Evolutionary conservation across 2,113 vertebrate genomes (phyloP), one percentile per base, ranked within the genome.

Genomic region (Quiscalus mexicanus): DNA sequence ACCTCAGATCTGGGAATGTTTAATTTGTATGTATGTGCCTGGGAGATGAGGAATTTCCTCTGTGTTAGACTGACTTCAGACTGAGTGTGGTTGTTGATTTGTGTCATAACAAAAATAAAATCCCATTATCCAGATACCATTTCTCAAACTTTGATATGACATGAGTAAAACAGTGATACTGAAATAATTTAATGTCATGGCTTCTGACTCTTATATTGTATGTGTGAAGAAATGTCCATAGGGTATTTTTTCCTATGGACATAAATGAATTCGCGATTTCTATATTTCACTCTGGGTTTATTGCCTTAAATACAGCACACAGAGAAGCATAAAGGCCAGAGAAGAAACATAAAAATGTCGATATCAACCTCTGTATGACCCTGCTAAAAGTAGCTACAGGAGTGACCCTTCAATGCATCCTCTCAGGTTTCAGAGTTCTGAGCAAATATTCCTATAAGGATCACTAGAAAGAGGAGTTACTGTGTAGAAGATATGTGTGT

Each of bases 21-120:
- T 95, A 82, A 88, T 93, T 90, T 93, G 44, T 50, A 50, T 13
- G 8, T 83, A 49, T 41, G 56, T 85, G n/a, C 74, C 30, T 94
- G 84, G 91, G 69, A 95, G 76, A 52, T 42, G 79, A 77, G 24
- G 74, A 95, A 55, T 91, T 96, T 89, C 22, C 56, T 96, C 55
- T 75, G 59, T 80, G 56, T 31, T 74, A 89, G 96, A 89, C 31
- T 74, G 91, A 78, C 83, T 83, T 94, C 31, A 62, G 50, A 22
- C 31, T n/a, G 90, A 77, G 56, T 33, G 14, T 20, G 28, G 12
- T 70, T 87, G 64, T 74, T 91, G 89, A 92, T 71, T 95, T 93
- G 49, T 86, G 79, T 79, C 59, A 50, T 84, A 95, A 79, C 53
- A 80, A 83, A 70, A 87, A 70, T 67, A 70, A 68, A 74, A 55